Base-by-base conservation (phyloP, 2,113 vertebrate species). In the Monarcha castaneiventris region DNA sequence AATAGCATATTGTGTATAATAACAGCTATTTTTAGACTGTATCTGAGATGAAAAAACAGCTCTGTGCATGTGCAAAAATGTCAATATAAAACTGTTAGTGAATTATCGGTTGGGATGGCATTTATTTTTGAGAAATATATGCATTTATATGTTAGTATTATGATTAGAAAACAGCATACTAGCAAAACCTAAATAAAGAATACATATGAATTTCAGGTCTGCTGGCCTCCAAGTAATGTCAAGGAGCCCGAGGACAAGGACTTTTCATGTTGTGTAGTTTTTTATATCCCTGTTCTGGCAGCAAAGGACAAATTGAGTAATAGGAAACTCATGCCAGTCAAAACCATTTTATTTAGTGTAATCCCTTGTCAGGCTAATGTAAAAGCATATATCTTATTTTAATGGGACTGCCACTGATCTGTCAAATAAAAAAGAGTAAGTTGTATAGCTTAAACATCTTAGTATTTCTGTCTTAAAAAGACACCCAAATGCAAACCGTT, bases 281-380 rank as follows among this genome's bases (percentile, higher is more conserved):
- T 96, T 96, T 92, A 63, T 87, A 92, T 89, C 83, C 49, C 66
- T 96, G 17, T 83, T 96, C 89, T 97, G 96, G 63, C 96, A 97
- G 84, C 71, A 97, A 96, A 97, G 94, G 97, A 96, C 90, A 91
- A 94, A 95, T n/a, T 96, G 84, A 97, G 77, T 95, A 96, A 97
- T 77, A 81, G 90, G 74, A 97, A 97, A 96, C 68, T 94, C 66
- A 75, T 79, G 89, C 95, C 95, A 97, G 93, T 97, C 97, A 97
- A 95, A 96, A 97, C 46, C 72, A 44, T 92, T 97, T 97, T 97
- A 93, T 95, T 96, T 97, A 94, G 84, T 89, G 72, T 95, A 97
- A 97, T 96, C 80, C 61, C 75, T 94, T 97, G 91, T 97, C 91
- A 94, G 89, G 90, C 66, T 97, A 97, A 97, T 95, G 76, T 85